Evolutionary conservation across 2,113 vertebrate species (phyloP).

Genomic region (Onychorhynchus coronatus): DNA sequence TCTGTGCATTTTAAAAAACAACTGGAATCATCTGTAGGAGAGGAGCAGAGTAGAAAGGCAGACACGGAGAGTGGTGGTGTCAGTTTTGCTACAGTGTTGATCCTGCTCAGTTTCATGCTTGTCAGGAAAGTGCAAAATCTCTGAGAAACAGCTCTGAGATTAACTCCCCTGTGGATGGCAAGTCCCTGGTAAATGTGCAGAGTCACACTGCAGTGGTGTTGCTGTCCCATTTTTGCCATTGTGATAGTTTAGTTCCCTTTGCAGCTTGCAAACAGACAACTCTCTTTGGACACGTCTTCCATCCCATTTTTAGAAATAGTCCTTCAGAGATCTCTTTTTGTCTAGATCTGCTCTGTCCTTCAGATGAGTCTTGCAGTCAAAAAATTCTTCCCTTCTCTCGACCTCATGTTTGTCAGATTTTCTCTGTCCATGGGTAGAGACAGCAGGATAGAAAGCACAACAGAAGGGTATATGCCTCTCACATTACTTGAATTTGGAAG

Average conservation of each 20-base stretch:
- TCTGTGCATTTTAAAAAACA: rapidly evolving
- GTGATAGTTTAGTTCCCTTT: not conserved
- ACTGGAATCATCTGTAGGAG: not conserved
- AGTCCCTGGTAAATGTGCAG: not conserved
- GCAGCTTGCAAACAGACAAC: not conserved
- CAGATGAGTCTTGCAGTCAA: not conserved
- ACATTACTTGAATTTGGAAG: not conserved
- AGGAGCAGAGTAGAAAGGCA: not conserved
- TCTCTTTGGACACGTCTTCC: not conserved
- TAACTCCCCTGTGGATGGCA: not conserved
- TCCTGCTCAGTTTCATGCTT: not conserved
- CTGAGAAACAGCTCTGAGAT: not conserved
- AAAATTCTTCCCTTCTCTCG: not conserved
- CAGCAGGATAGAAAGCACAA: not conserved
- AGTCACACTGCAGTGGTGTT: not conserved
- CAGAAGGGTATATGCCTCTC: not conserved
- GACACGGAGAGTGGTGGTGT: not conserved
- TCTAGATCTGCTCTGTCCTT: not conserved
- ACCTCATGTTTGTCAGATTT: not conserved
- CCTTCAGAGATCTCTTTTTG: not conserved
- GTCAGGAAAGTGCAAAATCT: not conserved
- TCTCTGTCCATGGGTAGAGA: not conserved
- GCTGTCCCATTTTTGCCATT: not conserved
- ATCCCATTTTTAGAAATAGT: not conserved
- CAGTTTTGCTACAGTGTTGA: rapidly evolving